These are phyloP conservation scores for Smittia aterrima DNA, from an alignment of 2,888 invertebrate genomes.

Conservation along the genomic window DNA sequence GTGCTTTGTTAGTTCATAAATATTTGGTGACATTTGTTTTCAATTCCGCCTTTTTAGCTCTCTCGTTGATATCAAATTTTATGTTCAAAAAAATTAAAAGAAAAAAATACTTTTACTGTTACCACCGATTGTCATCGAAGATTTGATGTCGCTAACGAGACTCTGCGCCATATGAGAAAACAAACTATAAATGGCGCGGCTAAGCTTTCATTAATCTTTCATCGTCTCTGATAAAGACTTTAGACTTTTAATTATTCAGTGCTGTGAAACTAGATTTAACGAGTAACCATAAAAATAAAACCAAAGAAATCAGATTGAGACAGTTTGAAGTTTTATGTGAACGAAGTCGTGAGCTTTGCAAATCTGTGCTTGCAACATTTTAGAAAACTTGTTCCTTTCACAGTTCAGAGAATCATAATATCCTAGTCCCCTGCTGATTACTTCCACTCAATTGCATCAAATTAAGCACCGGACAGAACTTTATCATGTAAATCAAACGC, in stretches of 20 bases:
- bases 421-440: not conserved
- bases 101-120: slow-evolving; percentile 19
- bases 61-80: too few species aligned
- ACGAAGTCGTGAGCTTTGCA: too few species aligned
- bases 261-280: slow-evolving; percentile 16
- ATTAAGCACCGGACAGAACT: not conserved
- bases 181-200: not conserved
- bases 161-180: too few species aligned
- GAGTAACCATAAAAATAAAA: not conserved
- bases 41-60: too few species aligned
- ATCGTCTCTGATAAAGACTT: not conserved
- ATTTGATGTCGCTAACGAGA: not conserved
- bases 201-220: not conserved
- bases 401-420: too few species aligned
- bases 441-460: not conserved
- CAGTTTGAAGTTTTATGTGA: too few species aligned
- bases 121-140: not conserved
- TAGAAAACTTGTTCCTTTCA: too few species aligned
- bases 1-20: not conserved
- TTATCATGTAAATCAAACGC: not conserved
- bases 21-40: too few species aligned
- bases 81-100: too few species aligned
- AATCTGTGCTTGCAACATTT: too few species aligned
- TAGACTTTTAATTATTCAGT: not conserved
- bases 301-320: too few species aligned